These are phyloP conservation scores for Sebastes flavidus DNA, from an alignment of 2,797 vertebrate species.

Conservation along the genomic window DNA sequence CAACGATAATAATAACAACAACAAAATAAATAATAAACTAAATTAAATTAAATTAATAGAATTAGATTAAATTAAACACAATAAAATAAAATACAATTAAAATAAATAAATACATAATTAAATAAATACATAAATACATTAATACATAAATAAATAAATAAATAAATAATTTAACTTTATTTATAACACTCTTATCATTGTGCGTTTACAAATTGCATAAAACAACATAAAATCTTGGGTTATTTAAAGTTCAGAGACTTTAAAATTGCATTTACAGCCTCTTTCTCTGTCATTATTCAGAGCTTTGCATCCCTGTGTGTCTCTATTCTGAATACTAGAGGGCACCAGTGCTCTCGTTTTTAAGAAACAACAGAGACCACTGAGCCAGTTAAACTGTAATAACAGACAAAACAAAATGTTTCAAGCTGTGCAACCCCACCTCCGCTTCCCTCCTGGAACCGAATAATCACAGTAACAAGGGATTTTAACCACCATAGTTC, in stretches of 20 bases:
- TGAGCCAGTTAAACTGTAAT: neutral
- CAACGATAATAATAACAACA: too few species aligned
- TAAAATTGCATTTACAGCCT: neutral
- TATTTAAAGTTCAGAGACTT: neutral
- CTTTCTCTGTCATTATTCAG: neutral
- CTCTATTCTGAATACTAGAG: slow-evolving; percentile 41
- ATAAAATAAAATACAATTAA: accelerated
- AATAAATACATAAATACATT: too few species aligned
- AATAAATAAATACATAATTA: too few species aligned
- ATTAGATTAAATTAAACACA: too few species aligned
- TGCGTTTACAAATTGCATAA: neutral
- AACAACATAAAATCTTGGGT: neutral
- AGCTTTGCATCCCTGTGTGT: neutral
- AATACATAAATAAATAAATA: too few species aligned
- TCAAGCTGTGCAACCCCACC: neutral
- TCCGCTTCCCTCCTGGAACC: neutral
- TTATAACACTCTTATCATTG: neutral
- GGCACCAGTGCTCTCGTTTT: slow-evolving; percentile 40
- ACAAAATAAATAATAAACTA: too few species aligned
- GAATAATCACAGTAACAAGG: neutral
- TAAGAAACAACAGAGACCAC: too few species aligned
- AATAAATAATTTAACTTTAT: too few species aligned
- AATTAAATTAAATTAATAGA: too few species aligned
- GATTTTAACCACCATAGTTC: neutral
- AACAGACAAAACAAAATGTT: neutral